Evolutionary conservation across 2,797 vertebrate species (phyloP).

Genomic region (Linurgus olivaceus): DNA sequence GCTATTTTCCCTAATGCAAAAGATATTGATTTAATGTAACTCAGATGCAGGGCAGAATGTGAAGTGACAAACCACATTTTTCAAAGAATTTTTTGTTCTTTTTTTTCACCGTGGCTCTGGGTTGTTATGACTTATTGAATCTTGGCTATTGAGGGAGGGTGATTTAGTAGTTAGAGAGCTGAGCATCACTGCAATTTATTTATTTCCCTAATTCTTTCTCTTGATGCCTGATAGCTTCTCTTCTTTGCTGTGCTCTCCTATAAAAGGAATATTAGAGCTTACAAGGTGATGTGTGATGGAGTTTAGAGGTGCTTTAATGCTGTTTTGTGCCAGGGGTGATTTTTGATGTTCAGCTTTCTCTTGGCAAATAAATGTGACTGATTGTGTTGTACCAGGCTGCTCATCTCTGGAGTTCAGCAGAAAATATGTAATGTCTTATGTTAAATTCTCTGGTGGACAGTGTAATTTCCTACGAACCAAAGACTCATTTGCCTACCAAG

Average conservation of each 20-base stretch:
- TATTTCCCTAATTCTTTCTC: background rate
- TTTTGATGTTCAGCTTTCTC: background rate
- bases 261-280: background rate
- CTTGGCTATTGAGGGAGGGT: background rate
- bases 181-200: background rate
- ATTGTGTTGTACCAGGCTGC: background rate
- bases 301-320: background rate
- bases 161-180: background rate
- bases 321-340: background rate
- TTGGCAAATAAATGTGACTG: background rate
- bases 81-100: background rate
- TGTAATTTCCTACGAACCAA: background rate
- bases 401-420: background rate
- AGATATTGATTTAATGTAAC: background rate
- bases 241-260: background rate
- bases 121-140: background rate
- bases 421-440: rapidly evolving
- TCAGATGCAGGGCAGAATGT: background rate
- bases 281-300: rapidly evolving
- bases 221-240: background rate
- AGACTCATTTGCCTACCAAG: background rate
- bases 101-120: background rate
- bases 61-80: background rate
- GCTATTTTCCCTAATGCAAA: background rate
- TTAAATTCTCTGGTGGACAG: background rate